Base-by-base conservation (phyloP, 2,888 invertebrate genomes). In the Thereva nobilitata region DNA sequence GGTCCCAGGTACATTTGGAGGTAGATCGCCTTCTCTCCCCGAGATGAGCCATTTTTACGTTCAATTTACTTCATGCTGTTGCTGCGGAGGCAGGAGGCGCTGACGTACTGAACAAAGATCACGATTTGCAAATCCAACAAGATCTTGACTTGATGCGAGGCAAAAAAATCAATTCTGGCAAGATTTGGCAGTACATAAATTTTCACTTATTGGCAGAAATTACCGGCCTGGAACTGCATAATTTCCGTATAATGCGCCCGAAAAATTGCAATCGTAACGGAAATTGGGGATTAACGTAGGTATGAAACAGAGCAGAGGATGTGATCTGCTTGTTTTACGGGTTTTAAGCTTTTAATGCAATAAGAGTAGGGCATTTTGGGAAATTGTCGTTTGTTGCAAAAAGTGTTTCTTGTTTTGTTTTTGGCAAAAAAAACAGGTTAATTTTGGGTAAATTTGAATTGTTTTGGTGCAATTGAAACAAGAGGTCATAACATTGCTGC, bases 231-330 rank as follows among this genome's bases (percentile, higher is more conserved):
- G 52, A 65, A 55, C 42, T 56, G 56, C 56, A 65, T 65, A 56
- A 65, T 65, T 65, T 65, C 55, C 65, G 56, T 66, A 8, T 72
- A 55, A 61, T 76, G 75, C n/a, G 49, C 40, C 50, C 61, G 42
- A 61, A 61, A 61, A 61, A 61, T 61, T 61, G 40, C 61, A 61
- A 7, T 61, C 41, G 49, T 41, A 61, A 40, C 61, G 61, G 61
- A 41, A 50, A 61, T 49, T 61, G 41, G 50, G 50, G 23, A 23
- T 23, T 23, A 23, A 23, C 23, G 23, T 23, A 23, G 23, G 23
- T 23, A 23, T 2, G 23, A 23, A 23, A 23, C 23, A 23, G 23
- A 23, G 23, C 23, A 23, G 23, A 23, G 23, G 23, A 23, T 23
- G 23, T 23, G 23, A 23, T 23, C 23, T 23, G 23, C 23, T 23